Evolutionary conservation across 2,797 vertebrate species (phyloP).

Genomic region (Paratrypauchen microcephalus): DNA sequence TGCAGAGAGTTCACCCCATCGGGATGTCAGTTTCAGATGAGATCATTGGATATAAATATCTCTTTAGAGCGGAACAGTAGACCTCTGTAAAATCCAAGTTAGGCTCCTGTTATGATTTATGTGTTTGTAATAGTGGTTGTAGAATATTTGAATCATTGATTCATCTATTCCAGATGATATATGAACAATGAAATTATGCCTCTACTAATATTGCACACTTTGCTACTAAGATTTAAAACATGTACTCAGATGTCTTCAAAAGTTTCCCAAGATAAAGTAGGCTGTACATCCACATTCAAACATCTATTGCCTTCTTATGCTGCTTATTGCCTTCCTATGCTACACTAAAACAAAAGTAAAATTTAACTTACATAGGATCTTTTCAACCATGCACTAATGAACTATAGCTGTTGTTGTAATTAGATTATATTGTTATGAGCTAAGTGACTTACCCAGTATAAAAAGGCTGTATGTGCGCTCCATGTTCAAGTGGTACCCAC

Average conservation of each 20-base stretch:
- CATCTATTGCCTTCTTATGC: neutral
- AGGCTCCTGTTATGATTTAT: conserved; percentile 1
- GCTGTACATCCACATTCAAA: neutral
- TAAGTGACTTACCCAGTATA: conserved; percentile 64
- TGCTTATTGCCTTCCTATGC: neutral
- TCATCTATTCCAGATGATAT: no score
- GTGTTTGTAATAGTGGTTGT: neutral
- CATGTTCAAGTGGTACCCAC: conserved; percentile 47
- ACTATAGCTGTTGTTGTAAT: neutral
- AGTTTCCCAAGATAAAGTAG: neutral
- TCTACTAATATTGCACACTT: neutral
- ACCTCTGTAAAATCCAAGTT: conserved; percentile 22
- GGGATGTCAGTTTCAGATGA: conserved; percentile 20
- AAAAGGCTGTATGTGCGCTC: conserved; percentile 38
- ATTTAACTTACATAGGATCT: neutral
- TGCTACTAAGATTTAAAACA: neutral
- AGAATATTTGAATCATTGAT: neutral
- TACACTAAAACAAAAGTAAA: neutral
- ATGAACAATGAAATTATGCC: neutral
- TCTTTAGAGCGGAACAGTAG: conserved; percentile 32
- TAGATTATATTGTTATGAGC: conserved; percentile 2
- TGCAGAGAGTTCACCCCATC: neutral
- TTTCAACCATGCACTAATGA: neutral
- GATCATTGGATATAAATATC: conserved; percentile 52
- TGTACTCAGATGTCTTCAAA: neutral